Percentiles rank a stretch among this genome's conserved stretches.
Conservation (phyloP, 2,797 vertebrate species). For the Fratercula arctica region DNA sequence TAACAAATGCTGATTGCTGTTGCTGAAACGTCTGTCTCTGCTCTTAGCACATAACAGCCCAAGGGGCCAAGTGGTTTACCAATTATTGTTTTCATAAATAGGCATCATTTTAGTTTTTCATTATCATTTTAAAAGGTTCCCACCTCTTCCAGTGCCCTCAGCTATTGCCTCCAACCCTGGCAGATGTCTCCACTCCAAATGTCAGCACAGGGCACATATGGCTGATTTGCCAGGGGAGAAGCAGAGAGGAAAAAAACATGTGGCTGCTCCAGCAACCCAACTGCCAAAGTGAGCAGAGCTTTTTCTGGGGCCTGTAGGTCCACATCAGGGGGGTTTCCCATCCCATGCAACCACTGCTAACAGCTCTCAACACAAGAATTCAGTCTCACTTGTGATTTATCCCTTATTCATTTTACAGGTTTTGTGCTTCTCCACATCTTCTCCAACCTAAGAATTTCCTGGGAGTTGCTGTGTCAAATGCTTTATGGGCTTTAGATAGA, state of each 20-base stretch:
- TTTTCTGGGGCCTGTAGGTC: neutral
- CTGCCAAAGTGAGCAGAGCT: neutral
- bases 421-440: neutral
- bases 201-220: neutral
- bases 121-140: conserved; percentile 20
- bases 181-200: neutral
- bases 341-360: neutral
- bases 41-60: neutral
- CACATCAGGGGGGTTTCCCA: neutral
- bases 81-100: conserved; percentile 5
- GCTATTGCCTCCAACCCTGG: neutral
- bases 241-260: neutral
- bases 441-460: neutral
- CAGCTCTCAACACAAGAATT: neutral
- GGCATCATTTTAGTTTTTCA: conserved; percentile 10
- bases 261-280: neutral
- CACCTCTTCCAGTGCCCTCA: neutral
- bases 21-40: neutral
- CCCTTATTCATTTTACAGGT: neutral
- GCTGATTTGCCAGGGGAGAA: neutral
- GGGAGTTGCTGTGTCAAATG: neutral
- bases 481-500: neutral
- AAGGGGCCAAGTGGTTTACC: neutral
- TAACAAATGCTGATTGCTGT: neutral
- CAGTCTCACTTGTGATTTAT: neutral